Evolutionary conservation across 2,113 vertebrate species (phyloP), one percentile per base, ranked within the genome.

Genomic region (Neolamprologus cancellatus): DNA sequence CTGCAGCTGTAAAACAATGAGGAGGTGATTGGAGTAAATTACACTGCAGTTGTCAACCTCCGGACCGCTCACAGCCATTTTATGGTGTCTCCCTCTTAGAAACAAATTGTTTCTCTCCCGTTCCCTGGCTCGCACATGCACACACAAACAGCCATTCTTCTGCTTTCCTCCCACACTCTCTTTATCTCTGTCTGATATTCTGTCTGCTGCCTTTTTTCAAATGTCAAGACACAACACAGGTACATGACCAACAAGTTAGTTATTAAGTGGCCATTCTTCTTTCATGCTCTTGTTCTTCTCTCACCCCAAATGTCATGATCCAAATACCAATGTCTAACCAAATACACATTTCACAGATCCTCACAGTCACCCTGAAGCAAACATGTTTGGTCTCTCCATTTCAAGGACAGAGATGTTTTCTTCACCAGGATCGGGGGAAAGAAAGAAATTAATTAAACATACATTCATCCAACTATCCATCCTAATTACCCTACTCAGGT

Each of bases 1-100:
- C 92, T 84, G 88, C 84, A 94, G 95, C 93, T 90, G 87, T 90
- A 85, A 94, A 95, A 95, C 94, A 94, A 95, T 94, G 87, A 94
- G 89, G 71, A 90, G 79, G 85, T 92, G 90, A 94, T 94, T 94
- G 93, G 88, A 94, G 90, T 91, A 94, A 95, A 94, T 94, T 89
- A 89, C 86, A 87, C 84, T 78, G 78, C 83, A 91, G 88, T 93
- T 89, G 87, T 91, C 92, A 92, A 88, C 90, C 88, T 86, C 78
- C 48, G 44, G 57, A 87, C 80, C 50, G 80, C 86, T 91, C 87
- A 84, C 53, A 91, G 88, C 85, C 88, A 82, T 89, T 87, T 84
- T 74, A 87, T 78, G 74, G 76, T 80, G 41, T 85, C 79, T 84
- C 79, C 55, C 69, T 74, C 84, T 74, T 14, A 79, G 76, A 84